Base-by-base conservation (phyloP, 2,113 vertebrate genomes). In the Lepus europaeus region DNA sequence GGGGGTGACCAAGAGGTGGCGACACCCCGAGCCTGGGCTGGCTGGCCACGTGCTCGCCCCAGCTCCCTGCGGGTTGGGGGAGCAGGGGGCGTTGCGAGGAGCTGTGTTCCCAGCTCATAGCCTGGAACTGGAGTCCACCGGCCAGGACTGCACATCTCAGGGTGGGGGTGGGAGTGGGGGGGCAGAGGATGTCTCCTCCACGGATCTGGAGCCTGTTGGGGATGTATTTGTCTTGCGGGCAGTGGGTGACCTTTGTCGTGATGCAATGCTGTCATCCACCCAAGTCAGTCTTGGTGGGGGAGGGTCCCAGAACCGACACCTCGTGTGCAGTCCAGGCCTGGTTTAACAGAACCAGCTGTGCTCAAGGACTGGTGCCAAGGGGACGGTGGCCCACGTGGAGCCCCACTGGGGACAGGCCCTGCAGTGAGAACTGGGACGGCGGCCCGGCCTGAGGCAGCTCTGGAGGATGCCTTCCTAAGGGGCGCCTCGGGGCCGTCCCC, bases 201-300 rank as follows among this genome's bases (percentile, higher is more conserved):
- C 45, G 7, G 45, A 45, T 45, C 45, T 45, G 45, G 45, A 45
- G 45, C 45, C 45, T 45, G 45, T 45, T 45, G 7, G 45, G 45
- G 45, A 45, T 45, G 6, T 45, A 45, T 45, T 45, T 45, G 45
- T 45, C 45, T 45, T 45, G 0, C 27, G 0, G 3, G 17, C 2
- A 5, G 0, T 5, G 51, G 0, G 5, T 0, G 33, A 27, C 12
- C 64, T 74, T 80, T n/a, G 27, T 33, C 5, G 20, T 13, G 0
- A 14, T 25, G 1, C 0, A 9, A 2, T 5, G 45, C 14, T 56
- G 68, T 49, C 49, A 3, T 3, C 7, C 8, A 36, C 5, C 0
- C 1, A 2, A 39, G 53, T 12, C 63, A 45, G 23, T 23, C 17
- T 45, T 12, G 33, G 66, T 14, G 25, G 14, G 53, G 22, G 45